Percentiles rank a stretch among this genome's conserved stretches.
Evolutionary conservation across 1,140 invertebrate species (phyloP).

Genomic region (Augochlora pura): DNA sequence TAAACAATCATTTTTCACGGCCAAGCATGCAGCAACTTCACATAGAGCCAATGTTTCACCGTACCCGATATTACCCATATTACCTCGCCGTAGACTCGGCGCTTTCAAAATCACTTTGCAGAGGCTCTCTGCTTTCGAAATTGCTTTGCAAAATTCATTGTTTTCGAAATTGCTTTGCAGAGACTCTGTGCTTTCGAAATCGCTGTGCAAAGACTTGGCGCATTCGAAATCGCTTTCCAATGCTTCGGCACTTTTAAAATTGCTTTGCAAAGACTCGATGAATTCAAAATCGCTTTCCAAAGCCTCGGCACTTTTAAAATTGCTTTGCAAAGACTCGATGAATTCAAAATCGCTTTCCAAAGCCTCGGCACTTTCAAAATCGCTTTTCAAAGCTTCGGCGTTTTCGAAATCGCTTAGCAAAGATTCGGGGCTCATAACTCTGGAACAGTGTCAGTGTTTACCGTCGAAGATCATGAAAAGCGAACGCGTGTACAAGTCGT

Average conservation of each 20-base stretch:
- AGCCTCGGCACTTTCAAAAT: neutral
- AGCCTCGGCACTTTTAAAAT: neutral
- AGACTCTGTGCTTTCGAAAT: too few relatives aligned
- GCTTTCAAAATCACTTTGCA: neutral
- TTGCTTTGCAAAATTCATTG: neutral
- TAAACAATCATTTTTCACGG: too few relatives aligned
- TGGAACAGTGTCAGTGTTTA: neutral
- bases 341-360: neutral
- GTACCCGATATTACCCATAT: too few relatives aligned
- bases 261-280: neutral
- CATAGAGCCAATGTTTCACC: too few relatives aligned
- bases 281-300: neutral
- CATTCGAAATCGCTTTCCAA: neutral
- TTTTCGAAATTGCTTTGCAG: neutral
- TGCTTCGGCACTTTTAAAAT: neutral
- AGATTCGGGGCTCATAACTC: neutral
- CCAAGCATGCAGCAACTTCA: too few relatives aligned
- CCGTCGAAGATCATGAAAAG: slow-evolving; percentile 39
- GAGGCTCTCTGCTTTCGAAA: neutral
- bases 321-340: neutral
- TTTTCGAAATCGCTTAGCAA: too few relatives aligned
- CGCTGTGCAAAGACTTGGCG: too few relatives aligned
- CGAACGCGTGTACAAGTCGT: slow-evolving; percentile 26
- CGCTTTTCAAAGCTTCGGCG: neutral
- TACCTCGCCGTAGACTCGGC: too few relatives aligned